Conservation (phyloP, 2,888 invertebrate species). For the Hirtodrosophila histrioides region DNA sequence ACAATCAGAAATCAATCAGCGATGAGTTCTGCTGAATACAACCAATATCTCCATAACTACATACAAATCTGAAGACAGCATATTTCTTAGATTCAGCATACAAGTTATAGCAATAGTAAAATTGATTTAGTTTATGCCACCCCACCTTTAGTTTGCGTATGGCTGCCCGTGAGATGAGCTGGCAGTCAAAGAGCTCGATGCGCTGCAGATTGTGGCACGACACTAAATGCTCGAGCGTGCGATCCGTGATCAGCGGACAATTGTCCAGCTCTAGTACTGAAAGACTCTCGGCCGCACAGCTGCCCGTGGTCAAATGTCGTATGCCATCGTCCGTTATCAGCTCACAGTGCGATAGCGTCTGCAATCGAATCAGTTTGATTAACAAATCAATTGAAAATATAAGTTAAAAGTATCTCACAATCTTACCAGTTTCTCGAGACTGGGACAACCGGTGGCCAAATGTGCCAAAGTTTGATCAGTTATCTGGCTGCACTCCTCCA, state of each 20-base stretch:
- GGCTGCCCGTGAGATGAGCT: constrained; percentile 98
- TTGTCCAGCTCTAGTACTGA: constrained; percentile 98
- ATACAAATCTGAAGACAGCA: too few species aligned
- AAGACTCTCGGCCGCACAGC: constrained; percentile 96
- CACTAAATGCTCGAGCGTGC: constrained; percentile 96
- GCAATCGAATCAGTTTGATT: constrained; percentile 60
- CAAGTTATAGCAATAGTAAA: too few species aligned
- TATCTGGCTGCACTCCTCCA: constrained; percentile 98
- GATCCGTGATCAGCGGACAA: constrained; percentile 98
- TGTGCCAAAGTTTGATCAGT: constrained; percentile 97
- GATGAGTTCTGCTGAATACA: too few species aligned
- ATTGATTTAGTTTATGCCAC: too few species aligned
- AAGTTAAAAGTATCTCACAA: too few species aligned
- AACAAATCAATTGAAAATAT: background rate
- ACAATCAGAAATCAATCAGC: too few species aligned
- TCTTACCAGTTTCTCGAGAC: constrained; percentile 95
- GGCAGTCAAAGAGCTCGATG: constrained; percentile 99
- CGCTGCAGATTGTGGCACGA: constrained; percentile 97
- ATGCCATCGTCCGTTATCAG: constrained; percentile 99
- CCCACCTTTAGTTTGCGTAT: constrained; percentile 97
- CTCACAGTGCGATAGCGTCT: constrained; percentile 99
- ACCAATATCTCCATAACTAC: too few species aligned
- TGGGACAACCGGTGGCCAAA: constrained; percentile 97
- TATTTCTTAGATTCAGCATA: too few species aligned
- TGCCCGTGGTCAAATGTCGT: constrained; percentile 95